Conservation (phyloP, 1,140 invertebrate species). For the Drosophila littoralis region DNA sequence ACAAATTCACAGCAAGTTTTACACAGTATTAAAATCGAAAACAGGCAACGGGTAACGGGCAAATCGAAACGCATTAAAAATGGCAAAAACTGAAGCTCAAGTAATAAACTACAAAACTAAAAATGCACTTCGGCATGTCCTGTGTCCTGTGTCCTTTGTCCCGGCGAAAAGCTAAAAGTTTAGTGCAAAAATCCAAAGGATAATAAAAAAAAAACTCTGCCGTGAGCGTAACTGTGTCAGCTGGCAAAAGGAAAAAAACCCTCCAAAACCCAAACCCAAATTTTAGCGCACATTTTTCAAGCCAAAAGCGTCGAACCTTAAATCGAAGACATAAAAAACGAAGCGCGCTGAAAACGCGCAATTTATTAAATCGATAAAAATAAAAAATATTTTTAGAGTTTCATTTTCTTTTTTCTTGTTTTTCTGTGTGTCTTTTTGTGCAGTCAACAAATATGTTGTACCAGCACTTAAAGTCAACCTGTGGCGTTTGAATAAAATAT, state of each 20-base stretch:
- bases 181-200: conserved; percentile 53
- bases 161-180: conserved; percentile 52
- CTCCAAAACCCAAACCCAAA: conserved; percentile 20
- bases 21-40: conserved; percentile 56
- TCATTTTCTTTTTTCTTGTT: background rate
- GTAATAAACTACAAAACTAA: conserved; percentile 72
- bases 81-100: conserved; percentile 57
- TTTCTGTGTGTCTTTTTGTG: background rate
- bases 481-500: conserved; percentile 8
- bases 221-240: conserved; percentile 72
- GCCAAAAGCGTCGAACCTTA: conserved; percentile 52
- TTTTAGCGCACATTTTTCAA: conserved; percentile 40
- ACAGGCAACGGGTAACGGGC: conserved; percentile 33
- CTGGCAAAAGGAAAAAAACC: conserved; percentile 19
- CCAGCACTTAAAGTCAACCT: conserved; percentile 45
- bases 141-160: background rate
- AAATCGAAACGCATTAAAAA: conserved; percentile 45
- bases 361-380: conserved; percentile 80
- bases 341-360: conserved; percentile 30
- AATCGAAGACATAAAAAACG: conserved; percentile 60
- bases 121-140: conserved; percentile 55
- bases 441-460: conserved; percentile 29
- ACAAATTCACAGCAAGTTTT: conserved; percentile 32
- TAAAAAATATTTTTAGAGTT: conserved; percentile 32
- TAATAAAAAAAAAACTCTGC: conserved; percentile 58